Percentiles rank a stretch among this genome's conserved stretches.
These are phyloP conservation scores for Caenorhabditis wallacei DNA, from an alignment of 2,888 invertebrate species.

Conservation along the genomic window DNA sequence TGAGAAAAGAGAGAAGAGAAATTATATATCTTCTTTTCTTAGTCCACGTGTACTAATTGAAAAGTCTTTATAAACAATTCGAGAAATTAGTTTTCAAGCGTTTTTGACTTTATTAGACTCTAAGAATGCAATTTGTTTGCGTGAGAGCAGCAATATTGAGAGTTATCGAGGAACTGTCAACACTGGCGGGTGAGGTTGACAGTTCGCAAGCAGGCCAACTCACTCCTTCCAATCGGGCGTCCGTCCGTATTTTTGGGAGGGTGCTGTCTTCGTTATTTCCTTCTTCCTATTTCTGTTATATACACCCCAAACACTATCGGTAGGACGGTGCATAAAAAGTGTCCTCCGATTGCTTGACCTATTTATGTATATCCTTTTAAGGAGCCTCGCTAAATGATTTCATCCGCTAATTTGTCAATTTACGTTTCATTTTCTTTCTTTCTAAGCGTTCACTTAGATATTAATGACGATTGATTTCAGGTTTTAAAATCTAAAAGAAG, in stretches of 20 bases:
- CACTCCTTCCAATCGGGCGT: conserved; percentile 58
- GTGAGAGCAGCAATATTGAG: conserved; percentile 42
- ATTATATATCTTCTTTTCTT: conserved; percentile 17
- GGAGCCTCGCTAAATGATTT: conserved; percentile 22
- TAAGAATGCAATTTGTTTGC: conserved; percentile 48
- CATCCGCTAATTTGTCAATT: conserved; percentile 51
- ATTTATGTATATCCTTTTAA: conserved; percentile 63
- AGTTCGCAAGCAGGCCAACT: conserved; percentile 68
- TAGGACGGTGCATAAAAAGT: conserved; percentile 63
- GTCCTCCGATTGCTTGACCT: conserved; percentile 66
- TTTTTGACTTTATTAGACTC: conserved; percentile 4
- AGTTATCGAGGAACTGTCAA: conserved; percentile 64
- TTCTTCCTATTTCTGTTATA: conserved; percentile 42
- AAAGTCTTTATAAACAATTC: conserved; percentile 11
- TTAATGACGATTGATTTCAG: no score
- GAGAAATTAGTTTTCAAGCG: not conserved
- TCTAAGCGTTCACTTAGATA: no score
- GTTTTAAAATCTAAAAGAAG: conserved; percentile 40
- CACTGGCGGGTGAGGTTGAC: conserved; percentile 63
- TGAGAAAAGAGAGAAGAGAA: conserved; percentile 2
- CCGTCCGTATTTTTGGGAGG: conserved; percentile 45
- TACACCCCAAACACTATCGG: conserved; percentile 40
- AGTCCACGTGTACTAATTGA: conserved; percentile 45
- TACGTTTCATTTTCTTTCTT: conserved; percentile 19
- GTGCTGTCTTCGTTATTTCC: conserved; percentile 28